Evolutionary conservation across 23 tunicate genomes (phyloP).

Genomic region (Pegea sp.): DNA sequence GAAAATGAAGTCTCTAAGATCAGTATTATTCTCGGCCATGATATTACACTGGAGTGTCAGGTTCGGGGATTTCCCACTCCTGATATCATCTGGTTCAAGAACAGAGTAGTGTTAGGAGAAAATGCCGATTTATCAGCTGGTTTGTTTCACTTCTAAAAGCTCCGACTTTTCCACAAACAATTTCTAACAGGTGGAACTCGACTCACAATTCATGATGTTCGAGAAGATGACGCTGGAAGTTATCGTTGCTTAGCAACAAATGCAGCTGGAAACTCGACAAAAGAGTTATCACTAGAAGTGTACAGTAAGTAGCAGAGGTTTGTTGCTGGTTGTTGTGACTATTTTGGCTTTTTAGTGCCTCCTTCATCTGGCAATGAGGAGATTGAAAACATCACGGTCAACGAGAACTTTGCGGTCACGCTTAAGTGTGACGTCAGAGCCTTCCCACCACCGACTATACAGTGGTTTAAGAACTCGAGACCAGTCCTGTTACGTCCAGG

Average conservation of each 20-base stretch:
- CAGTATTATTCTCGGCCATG: slow-evolving; percentile 32
- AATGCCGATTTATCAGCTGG: background rate
- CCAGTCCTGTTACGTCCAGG: slow-evolving; percentile 42
- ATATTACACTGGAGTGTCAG: slow-evolving; percentile 55
- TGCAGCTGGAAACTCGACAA: slow-evolving; percentile 64
- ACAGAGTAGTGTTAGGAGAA: slow-evolving; percentile 7
- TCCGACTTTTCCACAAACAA: background rate
- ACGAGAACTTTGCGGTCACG: slow-evolving; percentile 22
- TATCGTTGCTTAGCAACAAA: slow-evolving; percentile 78
- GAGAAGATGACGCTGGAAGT: slow-evolving; percentile 46
- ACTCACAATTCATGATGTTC: slow-evolving; percentile 17
- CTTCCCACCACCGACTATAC: slow-evolving; percentile 65
- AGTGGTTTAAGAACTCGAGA: slow-evolving; percentile 77
- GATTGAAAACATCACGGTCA: slow-evolving; percentile 49
- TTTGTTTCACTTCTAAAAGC: background rate
- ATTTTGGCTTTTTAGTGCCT: no score
- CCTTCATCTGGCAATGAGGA: slow-evolving; percentile 38
- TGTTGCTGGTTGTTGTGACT: no score
- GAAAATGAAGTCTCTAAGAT: slow-evolving; percentile 28
- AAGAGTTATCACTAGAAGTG: slow-evolving; percentile 56
- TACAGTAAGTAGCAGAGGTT: slow-evolving; percentile 73
- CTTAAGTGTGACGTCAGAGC: slow-evolving; percentile 91
- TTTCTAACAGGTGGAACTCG: slow-evolving; percentile 5
- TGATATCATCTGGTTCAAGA: slow-evolving; percentile 55
- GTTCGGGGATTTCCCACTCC: slow-evolving; percentile 87